Evolutionary conservation across 2,113 vertebrate genomes (phyloP), one percentile per base, ranked within the genome.

Genomic region (Pogona vitticeps): DNA sequence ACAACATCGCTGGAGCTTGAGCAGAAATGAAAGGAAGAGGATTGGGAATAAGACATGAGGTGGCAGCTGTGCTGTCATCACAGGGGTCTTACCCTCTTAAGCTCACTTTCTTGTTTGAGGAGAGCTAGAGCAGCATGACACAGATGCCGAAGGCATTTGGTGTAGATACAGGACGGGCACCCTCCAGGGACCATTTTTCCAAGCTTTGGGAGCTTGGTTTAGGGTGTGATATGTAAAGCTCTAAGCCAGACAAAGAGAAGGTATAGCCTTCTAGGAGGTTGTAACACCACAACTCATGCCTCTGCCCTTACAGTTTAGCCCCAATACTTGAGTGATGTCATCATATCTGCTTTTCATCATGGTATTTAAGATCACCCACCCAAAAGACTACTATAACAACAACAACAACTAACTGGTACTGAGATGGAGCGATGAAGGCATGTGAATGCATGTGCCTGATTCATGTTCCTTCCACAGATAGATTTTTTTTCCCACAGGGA

Each of bases 21-120:
- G 77, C 79, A 20, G 76, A 92, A 92, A 91, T 80, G 33, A 77
- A 86, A 85, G 76, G 12, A 42, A 79, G 83, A 82, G 80, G 40
- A 14, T 84, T 38, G 76, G 75, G 82, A 79, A 23, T 84, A 84
- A 84, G 76, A 77, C 46, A 92, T 1, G 71, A 90, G 59, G 0
- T 0, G 28, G 17, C 28, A 75, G 80, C 80, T 82, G 4, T 56
- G 72, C 42, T 71, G 86, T 46, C 59, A 59, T 52, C 59, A 9
- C 75, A n/a, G 86, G 76, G 72, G 83, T 77, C 17, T 84, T 86
- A 6, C 28, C n/a, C 6, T 2, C 21, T 76, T 40, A 26, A 78
- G 13, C 76, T 90, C 8, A 0, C 38, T 63, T 42, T 18, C n/a
- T 82, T 83, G 40, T 36, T 70, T 76, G 67, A 67, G 72, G 76